These are phyloP conservation scores for Octodonta nipae DNA, from an alignment of 2,888 invertebrate genomes.

Conservation along the genomic window DNA sequence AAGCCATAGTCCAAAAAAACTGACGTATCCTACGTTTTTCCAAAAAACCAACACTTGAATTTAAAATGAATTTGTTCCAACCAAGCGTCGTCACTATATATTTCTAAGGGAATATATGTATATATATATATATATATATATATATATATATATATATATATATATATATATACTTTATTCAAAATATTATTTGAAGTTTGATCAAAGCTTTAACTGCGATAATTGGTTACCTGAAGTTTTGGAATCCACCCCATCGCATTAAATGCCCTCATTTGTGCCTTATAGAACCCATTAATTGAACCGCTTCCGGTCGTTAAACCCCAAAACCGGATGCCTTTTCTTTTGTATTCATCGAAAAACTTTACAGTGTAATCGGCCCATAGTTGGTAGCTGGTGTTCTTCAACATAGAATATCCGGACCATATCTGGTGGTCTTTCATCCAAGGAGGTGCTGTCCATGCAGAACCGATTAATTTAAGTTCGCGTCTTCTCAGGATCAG, in stretches of 20 bases:
- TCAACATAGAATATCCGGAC: background rate
- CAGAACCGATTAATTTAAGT: slow-evolving; percentile 30
- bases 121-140: too few species aligned
- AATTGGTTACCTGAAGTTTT: slow-evolving; percentile 7
- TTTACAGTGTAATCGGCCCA: background rate
- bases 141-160: too few species aligned
- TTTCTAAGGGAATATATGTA: too few species aligned
- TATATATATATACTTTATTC: too few species aligned
- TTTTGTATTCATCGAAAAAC: background rate
- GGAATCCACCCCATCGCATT: slow-evolving; percentile 13
- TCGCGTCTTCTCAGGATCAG: background rate
- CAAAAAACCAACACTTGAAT: too few species aligned
- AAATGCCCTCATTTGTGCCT: slow-evolving; percentile 29
- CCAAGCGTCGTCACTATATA: too few species aligned
- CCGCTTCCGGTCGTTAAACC: slow-evolving; percentile 27
- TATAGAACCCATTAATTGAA: slow-evolving; percentile 52
- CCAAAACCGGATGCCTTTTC: background rate
- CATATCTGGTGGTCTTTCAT: slow-evolving; percentile 2
- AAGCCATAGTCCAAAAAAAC: too few species aligned
- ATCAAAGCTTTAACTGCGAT: background rate
- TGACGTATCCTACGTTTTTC: too few species aligned
- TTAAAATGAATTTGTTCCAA: too few species aligned
- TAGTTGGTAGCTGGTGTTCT: background rate
- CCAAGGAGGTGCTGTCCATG: background rate
- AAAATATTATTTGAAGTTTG: too few species aligned